Base-by-base conservation (phyloP, 2,797 vertebrate genomes). In the Octomys mimax region DNA sequence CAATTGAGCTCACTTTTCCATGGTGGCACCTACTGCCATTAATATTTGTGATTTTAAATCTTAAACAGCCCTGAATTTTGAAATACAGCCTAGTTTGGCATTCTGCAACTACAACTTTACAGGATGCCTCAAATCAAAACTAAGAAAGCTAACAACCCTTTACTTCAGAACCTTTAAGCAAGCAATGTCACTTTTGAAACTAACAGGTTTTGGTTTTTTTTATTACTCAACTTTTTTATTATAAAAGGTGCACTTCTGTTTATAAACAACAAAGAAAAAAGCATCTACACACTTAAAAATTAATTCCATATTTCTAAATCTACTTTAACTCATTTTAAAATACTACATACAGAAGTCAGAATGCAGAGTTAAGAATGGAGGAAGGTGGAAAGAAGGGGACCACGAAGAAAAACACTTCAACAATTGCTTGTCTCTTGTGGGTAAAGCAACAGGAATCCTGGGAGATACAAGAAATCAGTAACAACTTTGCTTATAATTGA, bases 31-130 rank as follows among this genome's bases (percentile, higher is more conserved):
- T 97, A 98, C 95, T 98, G 98, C 97, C 94, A 94, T 99, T 99
- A 99, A 96, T 82, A n/a, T 93, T 98, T 98, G 96, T 97, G 95
- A 96, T 98, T 98, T 98, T 98, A 98, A 97, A 95, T 95, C 98
- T 98, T 98, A 98, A 97, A 97, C 81, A 98, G 98, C 98, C 98
- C 98, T 99, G 98, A 99, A 99, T 99, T 99, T 99, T 99, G 99
- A 99, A 99, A 99, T 99, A 99, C 99, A 99, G 99, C 99, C 99
- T 99, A 99, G 98, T 99, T 98, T 99, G 99, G 99, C 99, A 99
- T 99, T 99, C 99, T 99, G 99, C 99, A 99, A 99, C 99, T 99
- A 99, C 99, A 99, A 99, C 99, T 99, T 99, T 98, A 98, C 97
- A 98, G 99, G 98, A 98, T 98, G 97, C 98, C 98, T 98, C 98